Evolutionary conservation across 1,140 invertebrate species (phyloP).

Genomic region (Anastrepha ludens): DNA sequence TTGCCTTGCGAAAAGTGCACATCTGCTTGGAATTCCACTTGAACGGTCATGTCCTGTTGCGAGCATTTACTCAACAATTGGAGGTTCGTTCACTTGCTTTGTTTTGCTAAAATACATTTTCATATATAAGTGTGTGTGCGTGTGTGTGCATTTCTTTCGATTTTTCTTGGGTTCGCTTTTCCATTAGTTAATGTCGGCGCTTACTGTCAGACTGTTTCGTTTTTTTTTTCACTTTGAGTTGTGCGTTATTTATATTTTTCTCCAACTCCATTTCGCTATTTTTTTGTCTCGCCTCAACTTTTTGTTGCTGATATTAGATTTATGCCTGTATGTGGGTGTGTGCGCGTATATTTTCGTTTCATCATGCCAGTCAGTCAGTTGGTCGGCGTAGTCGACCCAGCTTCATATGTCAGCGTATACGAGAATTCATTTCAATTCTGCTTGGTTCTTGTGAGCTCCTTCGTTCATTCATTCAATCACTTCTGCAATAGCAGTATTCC

Average conservation of each 20-base stretch:
- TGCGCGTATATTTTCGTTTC: constrained; percentile 26
- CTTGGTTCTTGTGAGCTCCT: background rate
- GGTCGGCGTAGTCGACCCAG: background rate
- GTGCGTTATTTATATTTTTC: constrained; percentile 45
- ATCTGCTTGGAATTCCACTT: constrained; percentile 26
- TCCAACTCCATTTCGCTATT: background rate
- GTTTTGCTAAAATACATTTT: background rate
- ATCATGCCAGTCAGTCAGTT: constrained; percentile 26
- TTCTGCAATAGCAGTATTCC: background rate
- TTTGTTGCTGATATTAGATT: constrained; percentile 34
- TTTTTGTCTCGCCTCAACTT: background rate
- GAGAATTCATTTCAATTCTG: background rate
- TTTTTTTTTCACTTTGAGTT: constrained; percentile 50
- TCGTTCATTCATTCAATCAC: background rate
- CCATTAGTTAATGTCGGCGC: constrained; percentile 56
- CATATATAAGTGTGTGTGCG: background rate
- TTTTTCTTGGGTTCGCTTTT: constrained; percentile 47
- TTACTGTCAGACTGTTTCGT: constrained; percentile 53
- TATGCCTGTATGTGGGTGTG: background rate
- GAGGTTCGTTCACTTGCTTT: constrained; percentile 39
- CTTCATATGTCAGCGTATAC: background rate
- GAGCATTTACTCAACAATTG: constrained; percentile 11
- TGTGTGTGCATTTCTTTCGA: constrained; percentile 14
- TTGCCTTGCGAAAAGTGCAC: constrained; percentile 2
- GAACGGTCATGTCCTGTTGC: background rate